phyloP scores from a whole-genome alignment of 1,140 invertebrate species.

The Hypsibius dujardini region DNA sequence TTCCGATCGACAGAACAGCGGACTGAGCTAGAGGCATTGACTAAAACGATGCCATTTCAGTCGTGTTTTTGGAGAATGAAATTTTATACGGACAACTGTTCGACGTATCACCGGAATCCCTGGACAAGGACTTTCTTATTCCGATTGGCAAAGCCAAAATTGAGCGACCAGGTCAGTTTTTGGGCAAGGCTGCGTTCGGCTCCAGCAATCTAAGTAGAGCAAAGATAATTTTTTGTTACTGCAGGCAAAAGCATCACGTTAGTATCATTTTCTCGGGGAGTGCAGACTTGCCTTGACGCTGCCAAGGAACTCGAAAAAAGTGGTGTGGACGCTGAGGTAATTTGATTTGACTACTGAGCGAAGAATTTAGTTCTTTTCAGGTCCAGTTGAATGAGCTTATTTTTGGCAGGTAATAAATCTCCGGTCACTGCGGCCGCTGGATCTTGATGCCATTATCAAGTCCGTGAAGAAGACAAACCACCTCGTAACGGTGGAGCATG shows the following conservation, averaged over 20 bases:
- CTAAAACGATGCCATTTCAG: no score
- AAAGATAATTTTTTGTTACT: constrained; percentile 27
- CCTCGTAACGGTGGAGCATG: constrained; percentile 79
- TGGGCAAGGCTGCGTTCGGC: constrained; percentile 13
- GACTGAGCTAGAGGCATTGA: no score
- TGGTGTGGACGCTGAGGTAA: constrained; percentile 59
- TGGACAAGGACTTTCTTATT: constrained; percentile 74
- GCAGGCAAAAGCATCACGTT: constrained; percentile 74
- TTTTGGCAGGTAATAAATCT: constrained; percentile 62
- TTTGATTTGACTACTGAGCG: no score
- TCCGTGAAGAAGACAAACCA: constrained; percentile 91
- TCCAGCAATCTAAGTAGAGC: constrained; percentile 13
- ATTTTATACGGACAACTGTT: constrained; percentile 76
- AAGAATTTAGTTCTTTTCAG: constrained; percentile 13
- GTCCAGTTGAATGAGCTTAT: constrained; percentile 17
- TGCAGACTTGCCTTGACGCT: constrained; percentile 66
- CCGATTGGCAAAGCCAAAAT: constrained; percentile 94
- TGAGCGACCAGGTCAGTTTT: constrained; percentile 46
- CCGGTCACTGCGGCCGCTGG: constrained; percentile 70
- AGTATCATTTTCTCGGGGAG: constrained; percentile 72
- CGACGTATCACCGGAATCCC: constrained; percentile 72
- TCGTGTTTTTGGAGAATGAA: constrained; percentile 92
- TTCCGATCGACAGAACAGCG: no score
- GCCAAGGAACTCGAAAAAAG: constrained; percentile 56
- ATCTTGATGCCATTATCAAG: constrained; percentile 67